These are phyloP conservation scores for Bothrops jararaca DNA, from an alignment of 2,113 vertebrate genomes.

Conservation along the genomic window DNA sequence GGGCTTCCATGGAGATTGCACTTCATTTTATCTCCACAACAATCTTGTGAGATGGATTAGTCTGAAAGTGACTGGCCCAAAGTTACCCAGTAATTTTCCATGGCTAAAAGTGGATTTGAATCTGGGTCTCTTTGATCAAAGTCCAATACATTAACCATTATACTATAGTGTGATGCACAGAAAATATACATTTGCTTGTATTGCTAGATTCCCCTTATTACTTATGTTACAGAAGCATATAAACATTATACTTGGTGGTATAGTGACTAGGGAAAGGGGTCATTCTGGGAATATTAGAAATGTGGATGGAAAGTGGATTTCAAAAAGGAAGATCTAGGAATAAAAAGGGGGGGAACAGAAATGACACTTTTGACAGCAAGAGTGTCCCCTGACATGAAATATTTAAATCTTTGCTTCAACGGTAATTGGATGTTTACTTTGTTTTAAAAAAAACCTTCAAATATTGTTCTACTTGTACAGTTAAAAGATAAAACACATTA, in stretches of 20 bases:
- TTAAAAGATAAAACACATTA: background rate
- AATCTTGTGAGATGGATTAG: background rate
- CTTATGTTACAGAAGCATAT: background rate
- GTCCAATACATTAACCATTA: background rate
- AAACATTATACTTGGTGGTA: background rate
- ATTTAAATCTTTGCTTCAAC: background rate
- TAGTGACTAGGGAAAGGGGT: background rate
- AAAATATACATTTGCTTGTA: background rate
- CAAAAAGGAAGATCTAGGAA: background rate
- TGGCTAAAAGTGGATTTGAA: background rate
- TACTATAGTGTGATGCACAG: background rate
- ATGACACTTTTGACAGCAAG: background rate
- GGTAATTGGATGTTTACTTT: background rate
- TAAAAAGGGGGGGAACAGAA: background rate
- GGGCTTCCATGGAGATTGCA: background rate
- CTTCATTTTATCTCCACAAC: background rate
- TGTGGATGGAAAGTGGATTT: background rate
- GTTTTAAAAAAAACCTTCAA: background rate
- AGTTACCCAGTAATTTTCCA: background rate
- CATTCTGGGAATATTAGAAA: background rate
- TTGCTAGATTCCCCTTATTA: background rate
- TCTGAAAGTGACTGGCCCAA: background rate
- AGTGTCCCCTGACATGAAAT: background rate
- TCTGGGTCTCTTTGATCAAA: background rate
- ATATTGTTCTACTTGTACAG: background rate